Conservation (phyloP, 1,140 invertebrate genomes). For the Drusus annulatus region DNA sequence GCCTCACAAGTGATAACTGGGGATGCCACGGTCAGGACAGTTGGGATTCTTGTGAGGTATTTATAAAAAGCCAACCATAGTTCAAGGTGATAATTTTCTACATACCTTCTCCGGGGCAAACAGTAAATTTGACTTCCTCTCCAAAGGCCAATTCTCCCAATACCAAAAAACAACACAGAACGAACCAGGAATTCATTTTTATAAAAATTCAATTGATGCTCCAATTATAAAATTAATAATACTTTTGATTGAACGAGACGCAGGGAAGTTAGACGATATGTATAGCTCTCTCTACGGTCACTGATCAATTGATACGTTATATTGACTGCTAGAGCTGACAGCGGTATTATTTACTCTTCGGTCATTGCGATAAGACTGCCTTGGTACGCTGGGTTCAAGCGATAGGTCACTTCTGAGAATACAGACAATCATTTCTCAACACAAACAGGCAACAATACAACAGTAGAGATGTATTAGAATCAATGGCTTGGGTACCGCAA, state of each 20-base stretch:
- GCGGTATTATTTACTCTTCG: background rate
- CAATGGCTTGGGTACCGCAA: too few relatives aligned
- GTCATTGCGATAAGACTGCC: background rate
- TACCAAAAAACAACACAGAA: slow-evolving; percentile 35
- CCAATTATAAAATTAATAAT: slow-evolving; percentile 1
- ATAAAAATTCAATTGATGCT: background rate
- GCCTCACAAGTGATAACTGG: background rate
- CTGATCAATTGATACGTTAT: slow-evolving; percentile 14
- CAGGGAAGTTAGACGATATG: background rate
- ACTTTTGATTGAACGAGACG: background rate
- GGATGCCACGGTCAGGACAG: background rate
- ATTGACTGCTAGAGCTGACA: background rate
- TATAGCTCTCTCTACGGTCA: slow-evolving; percentile 3
- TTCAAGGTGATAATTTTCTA: background rate
- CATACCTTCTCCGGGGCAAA: slow-evolving; percentile 34
- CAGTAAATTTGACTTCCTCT: slow-evolving; percentile 26
- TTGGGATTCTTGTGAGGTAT: background rate
- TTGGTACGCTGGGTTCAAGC: background rate
- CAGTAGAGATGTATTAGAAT: background rate
- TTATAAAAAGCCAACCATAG: background rate
- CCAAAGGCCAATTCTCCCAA: slow-evolving; percentile 23
- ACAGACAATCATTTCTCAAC: background rate
- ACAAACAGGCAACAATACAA: background rate
- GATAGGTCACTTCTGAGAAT: background rate
- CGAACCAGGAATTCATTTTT: slow-evolving; percentile 25